Conservation (phyloP, 2,888 invertebrate genomes). For the Morpho achilles region DNA sequence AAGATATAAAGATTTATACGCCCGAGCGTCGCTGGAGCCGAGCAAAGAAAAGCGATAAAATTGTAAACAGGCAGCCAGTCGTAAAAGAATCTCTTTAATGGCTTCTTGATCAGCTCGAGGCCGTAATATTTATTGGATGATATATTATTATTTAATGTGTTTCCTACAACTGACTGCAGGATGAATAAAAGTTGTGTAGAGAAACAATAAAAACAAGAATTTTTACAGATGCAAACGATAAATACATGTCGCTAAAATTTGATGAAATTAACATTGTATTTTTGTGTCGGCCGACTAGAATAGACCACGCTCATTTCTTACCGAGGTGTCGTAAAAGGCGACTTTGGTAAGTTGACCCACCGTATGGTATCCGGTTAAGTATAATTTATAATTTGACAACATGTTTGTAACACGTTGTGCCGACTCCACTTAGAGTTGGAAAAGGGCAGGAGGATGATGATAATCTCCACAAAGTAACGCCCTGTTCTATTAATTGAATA, state of each 20-base stretch:
- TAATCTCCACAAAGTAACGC: no score
- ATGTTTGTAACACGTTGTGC: no score
- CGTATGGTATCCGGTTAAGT: no score
- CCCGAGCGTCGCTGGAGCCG: constrained; percentile 16
- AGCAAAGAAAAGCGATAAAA: constrained; percentile 32
- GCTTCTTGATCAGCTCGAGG: constrained; percentile 44
- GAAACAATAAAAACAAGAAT: constrained; percentile 20
- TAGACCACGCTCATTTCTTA: no score
- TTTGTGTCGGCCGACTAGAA: background rate
- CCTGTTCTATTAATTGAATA: no score
- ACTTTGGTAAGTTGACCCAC: no score
- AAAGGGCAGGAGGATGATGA: no score
- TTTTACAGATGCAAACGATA: constrained; percentile 11
- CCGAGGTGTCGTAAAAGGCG: no score
- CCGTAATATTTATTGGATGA: constrained; percentile 36
- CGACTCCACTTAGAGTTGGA: no score
- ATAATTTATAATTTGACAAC: no score
- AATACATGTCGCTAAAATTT: constrained; percentile 23
- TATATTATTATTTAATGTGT: constrained; percentile 27
- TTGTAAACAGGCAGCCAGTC: constrained; percentile 32
- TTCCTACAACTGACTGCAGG: constrained; percentile 21
- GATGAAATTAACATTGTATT: constrained; percentile 11
- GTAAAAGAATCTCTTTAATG: constrained; percentile 42
- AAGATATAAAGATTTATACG: no score
- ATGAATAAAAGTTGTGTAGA: constrained; percentile 12